Percentiles rank a stretch among this genome's conserved stretches.
These are phyloP conservation scores for Todiramphus chloris DNA, from an alignment of 2,113 vertebrate species.

Conservation along the genomic window DNA sequence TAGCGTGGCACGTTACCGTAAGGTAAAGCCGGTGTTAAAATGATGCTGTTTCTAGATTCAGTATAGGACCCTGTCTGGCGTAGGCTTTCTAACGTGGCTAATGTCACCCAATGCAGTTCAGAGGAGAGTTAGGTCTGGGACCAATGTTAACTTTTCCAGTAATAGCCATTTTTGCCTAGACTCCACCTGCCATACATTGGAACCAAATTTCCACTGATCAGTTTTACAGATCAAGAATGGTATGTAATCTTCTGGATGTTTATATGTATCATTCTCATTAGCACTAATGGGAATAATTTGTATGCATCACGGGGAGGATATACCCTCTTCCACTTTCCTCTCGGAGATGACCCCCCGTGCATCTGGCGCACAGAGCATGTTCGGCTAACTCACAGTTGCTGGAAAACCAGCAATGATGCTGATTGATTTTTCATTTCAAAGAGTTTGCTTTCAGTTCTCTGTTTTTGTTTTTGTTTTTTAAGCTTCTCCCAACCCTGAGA, in stretches of 20 bases:
- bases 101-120: background rate
- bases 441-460: conserved; percentile 45
- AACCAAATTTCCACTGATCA: conserved; percentile 66
- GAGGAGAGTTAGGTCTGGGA: conserved; percentile 5
- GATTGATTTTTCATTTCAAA: conserved; percentile 50
- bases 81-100: background rate
- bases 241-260: conserved; percentile 69
- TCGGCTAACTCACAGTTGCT: conserved; percentile 64
- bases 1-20: background rate
- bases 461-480: conserved; percentile 4
- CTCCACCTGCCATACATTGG: conserved; percentile 60
- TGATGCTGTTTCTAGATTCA: background rate
- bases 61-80: background rate
- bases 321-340: conserved; percentile 41
- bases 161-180: conserved; percentile 68
- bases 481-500: conserved; percentile 62
- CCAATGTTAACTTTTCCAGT: conserved; percentile 53
- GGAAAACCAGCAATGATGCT: conserved; percentile 47
- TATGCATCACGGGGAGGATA: conserved; percentile 43
- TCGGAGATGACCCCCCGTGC: background rate
- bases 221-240: conserved; percentile 67
- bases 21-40: background rate
- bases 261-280: conserved; percentile 67
- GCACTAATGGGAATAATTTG: conserved; percentile 62
- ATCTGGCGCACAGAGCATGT: conserved; percentile 48